These are phyloP conservation scores for Leptopilina drosophilae DNA, from an alignment of 2,888 invertebrate species.

Conservation along the genomic window DNA sequence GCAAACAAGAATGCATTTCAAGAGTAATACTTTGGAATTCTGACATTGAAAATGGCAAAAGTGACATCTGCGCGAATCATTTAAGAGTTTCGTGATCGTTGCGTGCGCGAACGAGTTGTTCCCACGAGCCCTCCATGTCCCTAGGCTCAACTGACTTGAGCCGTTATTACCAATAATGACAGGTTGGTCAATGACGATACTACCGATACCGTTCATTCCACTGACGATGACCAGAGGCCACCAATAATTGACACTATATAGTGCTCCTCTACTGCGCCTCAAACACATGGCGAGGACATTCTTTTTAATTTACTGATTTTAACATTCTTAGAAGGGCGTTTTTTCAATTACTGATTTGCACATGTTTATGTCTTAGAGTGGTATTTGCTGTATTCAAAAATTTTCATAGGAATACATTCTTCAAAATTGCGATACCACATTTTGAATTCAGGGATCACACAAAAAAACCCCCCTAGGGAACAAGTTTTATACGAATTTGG, in stretches of 20 bases:
- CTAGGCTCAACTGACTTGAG: slow-evolving; percentile 60
- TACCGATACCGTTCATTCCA: slow-evolving; percentile 58
- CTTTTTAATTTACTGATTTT: slow-evolving; percentile 12
- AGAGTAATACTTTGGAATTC: not conserved
- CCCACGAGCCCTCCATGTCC: slow-evolving; percentile 63
- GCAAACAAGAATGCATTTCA: not conserved
- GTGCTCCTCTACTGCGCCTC: slow-evolving; percentile 36
- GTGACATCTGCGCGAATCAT: slow-evolving; percentile 28
- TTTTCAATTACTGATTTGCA: too few relatives aligned
- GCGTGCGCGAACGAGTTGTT: slow-evolving; percentile 52
- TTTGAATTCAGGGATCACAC: too few relatives aligned
- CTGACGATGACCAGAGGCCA: slow-evolving; percentile 56
- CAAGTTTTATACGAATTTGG: too few relatives aligned
- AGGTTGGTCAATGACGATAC: slow-evolving; percentile 58
- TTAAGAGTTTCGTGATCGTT: slow-evolving; percentile 45
- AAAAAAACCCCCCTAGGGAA: too few relatives aligned
- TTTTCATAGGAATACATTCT: too few relatives aligned
- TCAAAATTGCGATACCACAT: too few relatives aligned
- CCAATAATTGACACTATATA: slow-evolving; percentile 55
- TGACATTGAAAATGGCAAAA: slow-evolving; percentile 1
- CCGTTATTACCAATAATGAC: slow-evolving; percentile 64
- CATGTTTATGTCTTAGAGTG: too few relatives aligned
- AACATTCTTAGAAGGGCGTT: too few relatives aligned
- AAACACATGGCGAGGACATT: not conserved
- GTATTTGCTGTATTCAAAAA: too few relatives aligned